phyloP scores from a whole-genome alignment of 2,113 vertebrate species.

The Neolamprologus ventralis region DNA sequence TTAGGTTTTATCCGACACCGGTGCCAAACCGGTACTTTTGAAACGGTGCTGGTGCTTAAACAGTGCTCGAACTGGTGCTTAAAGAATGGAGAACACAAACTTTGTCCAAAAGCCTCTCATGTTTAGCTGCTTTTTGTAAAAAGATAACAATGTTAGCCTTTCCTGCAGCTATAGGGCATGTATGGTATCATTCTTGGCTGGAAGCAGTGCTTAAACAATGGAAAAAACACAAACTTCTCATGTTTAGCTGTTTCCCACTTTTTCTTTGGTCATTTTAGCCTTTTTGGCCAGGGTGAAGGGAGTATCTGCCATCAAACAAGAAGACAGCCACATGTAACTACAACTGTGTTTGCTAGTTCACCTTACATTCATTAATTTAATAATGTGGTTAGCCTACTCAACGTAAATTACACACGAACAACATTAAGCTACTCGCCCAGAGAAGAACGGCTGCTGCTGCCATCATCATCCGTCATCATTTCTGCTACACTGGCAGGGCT shows the following conservation, averaged over 20 bases:
- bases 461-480: background rate
- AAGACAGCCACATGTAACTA: background rate
- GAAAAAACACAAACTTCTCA: background rate
- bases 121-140: background rate
- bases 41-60: background rate
- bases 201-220: background rate
- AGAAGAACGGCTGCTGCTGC: background rate
- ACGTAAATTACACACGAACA: background rate
- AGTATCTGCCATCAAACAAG: background rate
- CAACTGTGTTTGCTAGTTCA: background rate
- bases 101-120: background rate
- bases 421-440: background rate
- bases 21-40: background rate
- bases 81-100: background rate
- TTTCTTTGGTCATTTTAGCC: background rate
- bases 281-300: background rate
- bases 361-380: background rate
- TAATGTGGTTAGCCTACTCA: background rate
- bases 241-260: background rate
- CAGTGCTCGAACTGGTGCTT: background rate
- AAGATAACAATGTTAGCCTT: background rate
- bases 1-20: background rate
- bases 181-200: background rate
- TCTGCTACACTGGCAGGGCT: background rate
- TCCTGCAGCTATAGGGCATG: background rate